Base-by-base conservation (phyloP, 2,797 vertebrate genomes). In the Diglossa cyanea region DNA sequence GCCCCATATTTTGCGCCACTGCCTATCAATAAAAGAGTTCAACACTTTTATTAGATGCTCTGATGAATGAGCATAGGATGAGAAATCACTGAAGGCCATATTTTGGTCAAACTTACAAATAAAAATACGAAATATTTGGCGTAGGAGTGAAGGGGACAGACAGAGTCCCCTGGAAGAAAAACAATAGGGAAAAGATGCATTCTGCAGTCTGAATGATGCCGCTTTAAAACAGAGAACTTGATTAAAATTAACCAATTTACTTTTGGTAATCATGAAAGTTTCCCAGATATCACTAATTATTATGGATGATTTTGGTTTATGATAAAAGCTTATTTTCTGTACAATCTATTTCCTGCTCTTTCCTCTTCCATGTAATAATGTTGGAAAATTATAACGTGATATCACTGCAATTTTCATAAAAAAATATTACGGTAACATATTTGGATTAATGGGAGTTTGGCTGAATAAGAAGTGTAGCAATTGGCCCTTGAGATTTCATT, bases 1-100 rank as follows among this genome's bases (percentile, higher is more conserved):
- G 24, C 18, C 65, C 70, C 33, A 39, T 65, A 65, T 94, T 95
- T 95, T 90, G 35, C 91, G 77, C 35, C 51, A 63, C 44, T 87
- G 47, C 77, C 93, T 95, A 90, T 88, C 95, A 95, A 86, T 97
- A 95, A 96, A 90, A 92, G 82, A 80, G 86, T 86, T 82, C 82
- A 95, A 47, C 60, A 54, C 39, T 88, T 96, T 96, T 96, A 97
- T 96, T 96, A 96, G 89, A 78, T 72, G 82, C 88, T 96, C 89
- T 96, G 93, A 97, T 86, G 84, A 96, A 94, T 83, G 68, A 82
- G 63, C 73, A 80, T 86, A 70, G 39, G 78, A 87, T 79, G 55
- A 94, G 86, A 95, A 68, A 90, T 63, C 90, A 81, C 57, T 33
- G 39, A 87, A 91, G 82, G 95, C 57, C 76, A 73, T 57, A 44